Base-by-base conservation (phyloP, 2,113 vertebrate genomes). In the Tautogolabrus adspersus region DNA sequence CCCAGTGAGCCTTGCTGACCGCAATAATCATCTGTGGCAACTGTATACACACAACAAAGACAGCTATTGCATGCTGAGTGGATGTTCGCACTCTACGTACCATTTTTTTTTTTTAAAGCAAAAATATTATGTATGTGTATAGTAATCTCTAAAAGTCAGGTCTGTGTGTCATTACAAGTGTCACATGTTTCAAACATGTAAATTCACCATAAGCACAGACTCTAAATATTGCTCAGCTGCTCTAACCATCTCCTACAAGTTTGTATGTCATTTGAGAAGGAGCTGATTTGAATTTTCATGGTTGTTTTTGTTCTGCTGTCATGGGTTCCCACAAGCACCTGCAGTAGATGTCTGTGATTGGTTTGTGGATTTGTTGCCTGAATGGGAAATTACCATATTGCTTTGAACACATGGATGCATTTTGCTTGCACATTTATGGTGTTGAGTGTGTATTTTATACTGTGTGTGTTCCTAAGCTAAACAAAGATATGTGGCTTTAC, bases 231-330 rank as follows among this genome's bases (percentile, higher is more conserved):
- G 37, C 60, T 71, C 60, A 65, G 44, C 60, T 7, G 16, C 77
- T 30, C 34, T 75, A 18, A 59, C 52, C 19, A 7, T 5, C 58
- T 58, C 18, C 38, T 79, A 56, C 63, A 47, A 66, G 19, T 85
- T 13, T 42, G 46, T 72, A 56, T 5, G 16, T 88, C 74, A 87
- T 90, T 85, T 85, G 72, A 88, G 79, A 74, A 61, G 74, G 70
- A 58, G 60, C 70, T 77, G 15, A 90, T 89, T 91, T 88, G 86
- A 91, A 89, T 89, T 76, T 90, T 89, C 52, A 86, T 79, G 76
- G 47, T 66, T 70, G 49, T 42, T 42, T 59, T 67, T 75, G 69
- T 58, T 63, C 34, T 68, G 42, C 42, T n/a, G 51, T 58, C 72
- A 72, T 6, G 19, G 65, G 26, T 79, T 79, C 47, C 66, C 70